Conservation (phyloP, 1,140 invertebrate species). For the Eubasilissa regina region DNA sequence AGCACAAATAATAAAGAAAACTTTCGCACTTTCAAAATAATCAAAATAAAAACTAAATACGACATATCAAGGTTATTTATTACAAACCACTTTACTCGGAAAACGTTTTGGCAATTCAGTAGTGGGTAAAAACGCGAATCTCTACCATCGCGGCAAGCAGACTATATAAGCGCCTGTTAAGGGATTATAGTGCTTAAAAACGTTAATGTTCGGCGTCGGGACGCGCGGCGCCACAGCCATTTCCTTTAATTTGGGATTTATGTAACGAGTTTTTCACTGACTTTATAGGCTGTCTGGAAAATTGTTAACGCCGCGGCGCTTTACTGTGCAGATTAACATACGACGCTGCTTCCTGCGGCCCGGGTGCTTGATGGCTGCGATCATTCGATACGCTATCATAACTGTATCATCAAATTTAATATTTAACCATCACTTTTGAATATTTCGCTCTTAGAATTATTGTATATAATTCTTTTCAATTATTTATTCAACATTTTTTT, state of each 20-base stretch:
- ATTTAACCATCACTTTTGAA: no score
- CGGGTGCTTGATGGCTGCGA: neutral
- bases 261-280: constrained; percentile 54
- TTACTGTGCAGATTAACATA: constrained; percentile 38
- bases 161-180: constrained; percentile 28
- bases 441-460: no score
- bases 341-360: neutral
- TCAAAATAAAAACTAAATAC: constrained; percentile 8
- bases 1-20: neutral
- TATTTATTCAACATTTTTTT: no score
- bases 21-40: constrained; percentile 2
- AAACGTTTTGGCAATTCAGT: constrained; percentile 15
- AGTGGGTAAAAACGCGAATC: constrained; percentile 12
- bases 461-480: no score
- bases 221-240: constrained; percentile 53
- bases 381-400: no score
- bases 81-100: neutral
- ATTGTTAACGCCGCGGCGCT: constrained; percentile 54
- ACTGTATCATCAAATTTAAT: no score
- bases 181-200: constrained; percentile 50
- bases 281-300: constrained; percentile 59
- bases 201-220: constrained; percentile 51
- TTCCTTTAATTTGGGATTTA: constrained; percentile 59
- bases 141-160: neutral
- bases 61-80: constrained; percentile 6